phyloP scores from a whole-genome alignment of 2,113 vertebrate genomes.

The Bufo gargarizans region DNA sequence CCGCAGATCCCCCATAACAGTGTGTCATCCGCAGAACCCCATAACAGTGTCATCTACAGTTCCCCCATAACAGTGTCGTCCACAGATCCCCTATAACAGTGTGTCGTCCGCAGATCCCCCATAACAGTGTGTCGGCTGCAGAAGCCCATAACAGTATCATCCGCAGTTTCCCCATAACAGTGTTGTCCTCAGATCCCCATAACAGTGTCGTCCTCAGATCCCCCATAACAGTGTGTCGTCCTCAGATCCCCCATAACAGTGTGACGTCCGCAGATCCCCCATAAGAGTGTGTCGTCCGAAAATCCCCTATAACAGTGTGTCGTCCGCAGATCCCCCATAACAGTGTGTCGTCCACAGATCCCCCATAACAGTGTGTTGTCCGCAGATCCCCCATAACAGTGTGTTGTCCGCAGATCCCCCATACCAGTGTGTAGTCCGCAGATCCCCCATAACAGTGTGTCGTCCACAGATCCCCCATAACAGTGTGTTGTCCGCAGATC shows the following conservation, averaged over 20 bases:
- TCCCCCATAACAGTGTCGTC: neutral
- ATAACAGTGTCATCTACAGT: neutral
- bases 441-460: neutral
- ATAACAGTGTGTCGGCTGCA: neutral
- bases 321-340: neutral
- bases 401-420: neutral
- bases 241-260: neutral
- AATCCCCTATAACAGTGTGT: neutral
- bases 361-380: too few species aligned
- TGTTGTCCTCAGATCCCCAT: neutral
- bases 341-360: neutral
- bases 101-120: neutral
- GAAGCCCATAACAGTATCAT: neutral
- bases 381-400: too few species aligned
- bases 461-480: neutral
- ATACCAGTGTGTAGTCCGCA: too few species aligned
- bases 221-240: neutral
- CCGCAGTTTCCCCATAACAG: neutral
- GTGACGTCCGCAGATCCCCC: neutral
- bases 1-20: neutral
- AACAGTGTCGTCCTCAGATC: neutral
- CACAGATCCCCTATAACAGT: neutral
- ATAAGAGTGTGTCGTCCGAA: neutral
- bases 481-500: neutral
- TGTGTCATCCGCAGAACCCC: neutral